Evolutionary conservation across 2,797 vertebrate species (phyloP), one percentile per base, ranked within the genome.

Genomic region (Denticeps clupeoides): DNA sequence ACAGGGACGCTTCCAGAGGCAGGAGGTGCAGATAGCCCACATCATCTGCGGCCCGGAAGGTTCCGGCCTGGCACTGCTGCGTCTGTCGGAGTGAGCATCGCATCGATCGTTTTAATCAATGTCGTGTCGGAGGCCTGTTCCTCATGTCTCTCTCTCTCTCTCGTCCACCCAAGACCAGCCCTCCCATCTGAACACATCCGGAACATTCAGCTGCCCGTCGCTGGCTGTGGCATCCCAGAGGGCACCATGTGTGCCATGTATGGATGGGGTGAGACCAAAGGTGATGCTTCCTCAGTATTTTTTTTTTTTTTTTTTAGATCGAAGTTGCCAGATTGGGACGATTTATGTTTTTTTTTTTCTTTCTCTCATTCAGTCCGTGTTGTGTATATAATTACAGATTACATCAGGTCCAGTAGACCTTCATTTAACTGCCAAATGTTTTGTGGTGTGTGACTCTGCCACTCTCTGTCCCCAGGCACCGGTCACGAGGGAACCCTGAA

Each of bases 221-320:
- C 88, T 49, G 93, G 89, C 28, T 99, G 94, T 67, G 85, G 82
- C 48, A 94, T 97, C 74, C 87, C 84, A 61, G 89, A 96, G 58
- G 87, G 86, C 67, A 89, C 83, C 21, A 74, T 78, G 15, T 99
- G 94, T 76, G 90, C 86, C 75, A 87, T 92, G 71, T 95, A 94
- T 47, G 94, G 94, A 77, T 99, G 93, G 93, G 94, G 94, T 55
- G 89, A 95, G 55, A 97, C 93, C 62, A 92, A 92, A 93, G 87
- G 94, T 99, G 15, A 13, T 23, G 22, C 22, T 3, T 25, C 24
- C 25, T 25, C 24, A 19, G 19, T 19, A 19, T 19, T 19, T 2
- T n/a, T n/a, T n/a, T n/a, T n/a, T n/a, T n/a, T n/a, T n/a, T n/a
- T n/a, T n/a, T n/a, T n/a, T n/a, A n/a, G n/a, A n/a, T n/a, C n/a